Evolutionary conservation across 1,140 invertebrate genomes (phyloP).

Genomic region (Pseudomyrmex pallidus): DNA sequence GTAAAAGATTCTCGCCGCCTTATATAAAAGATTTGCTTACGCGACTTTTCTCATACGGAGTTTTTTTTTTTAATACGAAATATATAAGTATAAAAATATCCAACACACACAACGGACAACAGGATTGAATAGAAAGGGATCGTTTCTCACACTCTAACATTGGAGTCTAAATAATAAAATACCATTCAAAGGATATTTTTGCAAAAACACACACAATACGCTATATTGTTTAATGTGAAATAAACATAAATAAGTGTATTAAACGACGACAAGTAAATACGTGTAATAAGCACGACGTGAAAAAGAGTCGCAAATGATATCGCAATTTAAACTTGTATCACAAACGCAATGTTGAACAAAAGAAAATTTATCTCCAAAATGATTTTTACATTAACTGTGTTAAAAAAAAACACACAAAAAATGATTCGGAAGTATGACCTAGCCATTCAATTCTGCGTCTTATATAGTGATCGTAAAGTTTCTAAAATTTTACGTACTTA

Average conservation of each 20-base stretch:
- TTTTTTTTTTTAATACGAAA: constrained; percentile 41
- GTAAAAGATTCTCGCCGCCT: constrained; percentile 46
- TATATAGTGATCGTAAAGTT: constrained; percentile 32
- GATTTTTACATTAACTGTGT: neutral
- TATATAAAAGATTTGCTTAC: constrained; percentile 44
- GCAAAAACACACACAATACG: constrained; percentile 4
- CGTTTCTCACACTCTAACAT: neutral
- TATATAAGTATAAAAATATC: constrained; percentile 43
- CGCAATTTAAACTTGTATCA: constrained; percentile 22
- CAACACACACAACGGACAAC: neutral
- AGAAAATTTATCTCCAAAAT: neutral
- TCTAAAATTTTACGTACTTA: constrained; percentile 27
- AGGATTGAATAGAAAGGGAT: constrained; percentile 53
- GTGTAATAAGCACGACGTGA: neutral
- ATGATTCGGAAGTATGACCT: constrained; percentile 6
- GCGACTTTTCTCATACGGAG: constrained; percentile 48
- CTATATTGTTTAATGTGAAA: neutral
- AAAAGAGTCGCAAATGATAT: neutral
- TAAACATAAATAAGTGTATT: constrained; percentile 2
- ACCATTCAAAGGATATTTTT: constrained; percentile 32
- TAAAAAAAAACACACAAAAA: too few species aligned
- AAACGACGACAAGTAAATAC: constrained; percentile 13
- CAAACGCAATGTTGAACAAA: constrained; percentile 28
- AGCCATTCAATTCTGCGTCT: constrained; percentile 58
- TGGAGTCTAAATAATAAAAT: too few species aligned